phyloP scores from a whole-genome alignment of 2,888 invertebrate species.

The Encarsia formosa region DNA sequence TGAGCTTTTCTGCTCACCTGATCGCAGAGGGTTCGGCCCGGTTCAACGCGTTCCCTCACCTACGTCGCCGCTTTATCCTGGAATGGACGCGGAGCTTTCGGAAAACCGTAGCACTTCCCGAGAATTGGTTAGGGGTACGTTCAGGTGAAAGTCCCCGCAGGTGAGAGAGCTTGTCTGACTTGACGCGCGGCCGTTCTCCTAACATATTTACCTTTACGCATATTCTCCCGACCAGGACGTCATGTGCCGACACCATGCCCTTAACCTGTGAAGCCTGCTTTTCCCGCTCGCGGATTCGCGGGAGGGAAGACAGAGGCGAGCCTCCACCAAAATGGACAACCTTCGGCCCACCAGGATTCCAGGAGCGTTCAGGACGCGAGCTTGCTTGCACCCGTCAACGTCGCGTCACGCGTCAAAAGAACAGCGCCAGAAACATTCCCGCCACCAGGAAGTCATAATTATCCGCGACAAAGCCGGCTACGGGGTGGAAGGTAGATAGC shows the following conservation, averaged over 20 bases:
- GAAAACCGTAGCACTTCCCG: background rate
- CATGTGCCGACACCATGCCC: slow-evolving; percentile 1
- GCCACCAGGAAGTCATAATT: slow-evolving; percentile 43
- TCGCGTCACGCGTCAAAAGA: slow-evolving; percentile 42
- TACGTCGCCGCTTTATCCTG: background rate
- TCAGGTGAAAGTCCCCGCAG: too few species aligned
- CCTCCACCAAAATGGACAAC: slow-evolving; percentile 28
- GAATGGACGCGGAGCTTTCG: background rate
- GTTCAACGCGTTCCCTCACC: slow-evolving; percentile 26
- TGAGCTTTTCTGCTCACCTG: slow-evolving; percentile 33
- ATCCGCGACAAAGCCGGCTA: background rate
- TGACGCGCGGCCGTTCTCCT: slow-evolving; percentile 11
- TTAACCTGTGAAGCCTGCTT: background rate
- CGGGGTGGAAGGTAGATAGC: background rate
- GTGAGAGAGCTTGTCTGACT: too few species aligned
- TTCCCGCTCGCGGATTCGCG: background rate
- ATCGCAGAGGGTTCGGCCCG: slow-evolving; percentile 27
- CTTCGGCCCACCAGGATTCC: slow-evolving; percentile 36
- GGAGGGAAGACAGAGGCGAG: too few species aligned
- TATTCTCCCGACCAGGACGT: slow-evolving; percentile 23
- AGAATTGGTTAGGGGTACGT: too few species aligned
- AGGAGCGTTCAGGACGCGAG: too few species aligned
- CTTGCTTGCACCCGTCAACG: slow-evolving; percentile 29
- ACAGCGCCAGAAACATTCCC: slow-evolving; percentile 46
- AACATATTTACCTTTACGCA: slow-evolving; percentile 28